Percentiles rank a stretch among this genome's conserved stretches.
Conservation (phyloP, 2,888 invertebrate species). For the Eustalomyia histrio region DNA sequence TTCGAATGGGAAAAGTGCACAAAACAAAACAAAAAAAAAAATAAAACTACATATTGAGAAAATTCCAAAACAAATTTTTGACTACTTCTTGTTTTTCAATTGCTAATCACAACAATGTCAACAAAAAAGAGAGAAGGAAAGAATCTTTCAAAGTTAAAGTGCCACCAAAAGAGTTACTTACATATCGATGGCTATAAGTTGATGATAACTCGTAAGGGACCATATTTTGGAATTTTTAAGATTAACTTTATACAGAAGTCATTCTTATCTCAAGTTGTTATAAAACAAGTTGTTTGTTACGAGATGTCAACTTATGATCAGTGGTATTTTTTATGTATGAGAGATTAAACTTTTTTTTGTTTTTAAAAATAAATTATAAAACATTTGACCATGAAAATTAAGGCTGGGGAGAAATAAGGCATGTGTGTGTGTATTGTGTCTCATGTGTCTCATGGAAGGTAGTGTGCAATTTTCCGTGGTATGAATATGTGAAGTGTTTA, state of each 20-base stretch:
- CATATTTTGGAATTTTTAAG: no score
- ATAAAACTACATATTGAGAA: neutral
- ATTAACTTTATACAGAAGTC: no score
- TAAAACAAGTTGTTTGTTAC: no score
- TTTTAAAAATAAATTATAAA: slow-evolving; percentile 3
- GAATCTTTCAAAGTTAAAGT: neutral
- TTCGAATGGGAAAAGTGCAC: neutral
- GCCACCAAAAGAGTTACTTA: neutral
- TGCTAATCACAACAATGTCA: slow-evolving; percentile 4
- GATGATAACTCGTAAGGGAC: no score
- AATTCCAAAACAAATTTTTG: neutral
- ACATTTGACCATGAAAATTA: neutral
- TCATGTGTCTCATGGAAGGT: neutral
- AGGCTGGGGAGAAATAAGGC: neutral
- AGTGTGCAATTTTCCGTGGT: neutral
- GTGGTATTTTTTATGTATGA: no score
- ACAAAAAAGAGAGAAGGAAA: neutral
- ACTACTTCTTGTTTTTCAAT: neutral
- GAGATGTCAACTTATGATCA: no score
- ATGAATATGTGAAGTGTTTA: neutral
- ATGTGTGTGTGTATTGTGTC: neutral
- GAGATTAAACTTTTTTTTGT: neutral
- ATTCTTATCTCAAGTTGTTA: no score
- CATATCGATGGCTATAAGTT: no score
- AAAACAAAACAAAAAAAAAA: neutral